Base-by-base conservation (phyloP, 2,113 vertebrate genomes). In the Ornithorhynchus anatinus region DNA sequence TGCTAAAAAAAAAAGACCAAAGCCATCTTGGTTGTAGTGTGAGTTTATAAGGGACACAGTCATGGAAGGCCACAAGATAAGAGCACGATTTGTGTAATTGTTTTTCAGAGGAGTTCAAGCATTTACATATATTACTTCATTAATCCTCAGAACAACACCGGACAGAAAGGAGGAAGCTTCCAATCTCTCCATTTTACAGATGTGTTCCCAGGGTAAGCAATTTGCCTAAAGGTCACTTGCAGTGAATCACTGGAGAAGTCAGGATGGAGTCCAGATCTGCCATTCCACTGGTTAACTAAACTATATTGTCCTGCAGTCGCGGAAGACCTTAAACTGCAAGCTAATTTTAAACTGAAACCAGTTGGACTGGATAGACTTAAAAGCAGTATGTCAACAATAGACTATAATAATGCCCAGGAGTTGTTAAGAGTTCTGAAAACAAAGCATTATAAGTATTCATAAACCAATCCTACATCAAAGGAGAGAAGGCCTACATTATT, bases 301-400 rank as follows among this genome's bases (percentile, higher is more conserved):
- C 60, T 37, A 56, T 58, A 75, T 32, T 51, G 38, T 19, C 35
- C 43, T 73, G 60, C 47, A 40, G 79, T 48, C 56, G 33, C 47
- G 37, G 58, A 72, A 83, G 85, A 84, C 83, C 73, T 60, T 70
- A 70, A 82, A 68, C 86, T 81, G 71, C 52, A 61, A 71, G 58
- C 48, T 84, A 80, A 87, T 74, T 84, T 68, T 68, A 70, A 82
- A 78, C 37, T 51, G 82, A 86, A 88, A 86, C 83, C 80, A 86
- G 86, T 75, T 62, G 51, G 78, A 78, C 80, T 51, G 70, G 86
- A 69, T 62, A 72, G 29, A 53, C 78, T 68, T 86, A 58, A n/a
- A 88, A 64, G 69, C 70, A 78, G 72, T 54, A 62, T 9, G 81
- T 69, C 82, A 80, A 72, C 59, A 71, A 68, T 75, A 70, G 40